Conservation (phyloP, 2,888 invertebrate genomes). For the Abrostola tripartita region DNA sequence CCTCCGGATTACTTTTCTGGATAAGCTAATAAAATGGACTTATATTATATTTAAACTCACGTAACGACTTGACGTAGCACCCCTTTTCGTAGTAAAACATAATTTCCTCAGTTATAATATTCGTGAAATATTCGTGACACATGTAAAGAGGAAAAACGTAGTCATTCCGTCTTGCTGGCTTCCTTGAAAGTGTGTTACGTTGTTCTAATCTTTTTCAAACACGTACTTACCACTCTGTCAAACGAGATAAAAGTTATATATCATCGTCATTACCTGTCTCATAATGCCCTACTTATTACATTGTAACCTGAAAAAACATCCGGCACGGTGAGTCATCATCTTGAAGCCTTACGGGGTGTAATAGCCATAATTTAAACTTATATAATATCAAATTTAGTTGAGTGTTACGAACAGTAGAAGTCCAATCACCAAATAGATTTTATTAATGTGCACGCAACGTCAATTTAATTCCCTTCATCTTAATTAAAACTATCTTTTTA, state of each 20-base stretch:
- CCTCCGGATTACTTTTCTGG: not conserved
- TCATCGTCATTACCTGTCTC: conserved; percentile 62
- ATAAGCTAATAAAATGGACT: not conserved
- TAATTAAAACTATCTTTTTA: too few species aligned
- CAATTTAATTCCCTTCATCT: not conserved
- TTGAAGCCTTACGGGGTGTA: conserved; percentile 53
- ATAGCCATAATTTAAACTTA: conserved; percentile 38
- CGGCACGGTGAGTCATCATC: conserved; percentile 65
- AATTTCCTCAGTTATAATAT: not conserved
- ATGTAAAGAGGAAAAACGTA: not conserved
- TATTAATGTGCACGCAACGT: not conserved
- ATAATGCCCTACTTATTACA: conserved; percentile 68
- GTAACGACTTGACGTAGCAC: not conserved
- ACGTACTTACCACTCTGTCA: conserved; percentile 54
- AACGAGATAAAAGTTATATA: conserved; percentile 69
- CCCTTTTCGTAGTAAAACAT: not conserved
- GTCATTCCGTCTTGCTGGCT: conserved; percentile 16
- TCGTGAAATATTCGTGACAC: not conserved
- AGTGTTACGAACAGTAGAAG: conserved; percentile 20
- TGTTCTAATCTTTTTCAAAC: conserved; percentile 47
- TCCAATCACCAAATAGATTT: not conserved
- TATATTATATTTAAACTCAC: not conserved
- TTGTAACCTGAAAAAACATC: conserved; percentile 78
- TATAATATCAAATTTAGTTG: conserved; percentile 25
- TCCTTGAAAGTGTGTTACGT: conserved; percentile 33